Base-by-base conservation (phyloP, 2,888 invertebrate genomes). In the Rambutsinella grinnellia region DNA sequence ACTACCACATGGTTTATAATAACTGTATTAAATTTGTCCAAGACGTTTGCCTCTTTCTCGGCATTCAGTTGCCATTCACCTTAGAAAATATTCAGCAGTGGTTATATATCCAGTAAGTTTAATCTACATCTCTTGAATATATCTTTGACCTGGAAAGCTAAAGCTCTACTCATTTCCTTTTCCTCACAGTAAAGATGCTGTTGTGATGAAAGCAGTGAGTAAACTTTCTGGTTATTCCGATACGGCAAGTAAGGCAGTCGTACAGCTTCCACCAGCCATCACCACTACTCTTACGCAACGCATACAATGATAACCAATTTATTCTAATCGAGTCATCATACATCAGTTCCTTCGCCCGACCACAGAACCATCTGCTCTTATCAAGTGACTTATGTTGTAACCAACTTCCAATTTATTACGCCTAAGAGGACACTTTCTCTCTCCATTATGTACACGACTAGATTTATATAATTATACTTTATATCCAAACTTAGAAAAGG, bases 21-120 rank as follows among this genome's bases (percentile, higher is more conserved):
- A 77, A 77, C 67, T 77, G 77, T 62, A 77, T 77, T 62, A 77
- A 63, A 51, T 77, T 77, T 54, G 67, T 77, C n/a, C 71, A 77
- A 54, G 77, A 71, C 58, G 72, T 66, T 46, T 77, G 77, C 58
- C 71, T 67, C 51, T 77, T 71, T 47, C 62, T 77, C 47, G 77
- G 67, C 57, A 71, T 77, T 60, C 71, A 71, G 13, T 19, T 72
- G 54, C 71, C 77, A 51, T 67, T 72, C 53, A 67, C 71, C 28
- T 51, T 77, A 56, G 56, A 72, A 36, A 51, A 71, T 46, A 77
- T 77, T 63, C 77, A 77, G 54, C 58, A 77, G 47, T 77, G 77
- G 77, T 68, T 77, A 19, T 71, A 67, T 72, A 58, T 62, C 44
- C 70, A 77, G 77, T 77, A 61, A 68, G 71, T 68, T 15, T 53